These are phyloP conservation scores for Tachuris rubrigastra DNA, from an alignment of 2,113 vertebrate species.

Conservation along the genomic window DNA sequence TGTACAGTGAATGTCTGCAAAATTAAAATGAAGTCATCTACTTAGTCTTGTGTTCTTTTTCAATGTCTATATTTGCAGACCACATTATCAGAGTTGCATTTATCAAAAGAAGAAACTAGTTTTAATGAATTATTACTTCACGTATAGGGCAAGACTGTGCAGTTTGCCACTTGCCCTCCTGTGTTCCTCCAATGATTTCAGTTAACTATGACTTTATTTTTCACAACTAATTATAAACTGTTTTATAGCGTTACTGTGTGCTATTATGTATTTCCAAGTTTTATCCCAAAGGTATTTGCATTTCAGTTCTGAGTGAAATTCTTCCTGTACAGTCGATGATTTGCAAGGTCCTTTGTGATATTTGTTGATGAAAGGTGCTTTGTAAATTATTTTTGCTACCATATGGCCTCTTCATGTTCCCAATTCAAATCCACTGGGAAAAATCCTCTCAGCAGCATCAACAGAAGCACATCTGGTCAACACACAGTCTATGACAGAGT, in stretches of 20 bases:
- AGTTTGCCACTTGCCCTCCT: background rate
- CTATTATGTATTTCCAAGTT: background rate
- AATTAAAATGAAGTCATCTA: background rate
- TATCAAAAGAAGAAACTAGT: background rate
- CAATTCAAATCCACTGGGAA: background rate
- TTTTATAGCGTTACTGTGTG: background rate
- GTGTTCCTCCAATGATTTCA: background rate
- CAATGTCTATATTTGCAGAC: background rate
- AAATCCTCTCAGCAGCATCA: background rate
- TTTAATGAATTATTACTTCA: background rate
- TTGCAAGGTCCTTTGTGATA: slow-evolving; percentile 44
- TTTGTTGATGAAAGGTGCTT: slow-evolving; percentile 25
- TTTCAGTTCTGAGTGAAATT: slow-evolving; percentile 27
- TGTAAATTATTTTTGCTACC: slow-evolving; percentile 36
- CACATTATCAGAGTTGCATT: background rate
- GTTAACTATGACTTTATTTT: background rate
- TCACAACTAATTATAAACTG: background rate
- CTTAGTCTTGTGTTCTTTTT: background rate
- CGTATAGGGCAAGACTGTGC: background rate
- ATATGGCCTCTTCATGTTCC: slow-evolving; percentile 16
- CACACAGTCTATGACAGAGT: background rate
- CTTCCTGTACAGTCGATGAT: background rate
- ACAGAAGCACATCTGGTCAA: slow-evolving; percentile 8
- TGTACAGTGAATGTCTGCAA: background rate
- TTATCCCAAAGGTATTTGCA: slow-evolving; percentile 6